Conservation (phyloP, 2,888 invertebrate genomes). For the Pristionchus fissidentatus region DNA sequence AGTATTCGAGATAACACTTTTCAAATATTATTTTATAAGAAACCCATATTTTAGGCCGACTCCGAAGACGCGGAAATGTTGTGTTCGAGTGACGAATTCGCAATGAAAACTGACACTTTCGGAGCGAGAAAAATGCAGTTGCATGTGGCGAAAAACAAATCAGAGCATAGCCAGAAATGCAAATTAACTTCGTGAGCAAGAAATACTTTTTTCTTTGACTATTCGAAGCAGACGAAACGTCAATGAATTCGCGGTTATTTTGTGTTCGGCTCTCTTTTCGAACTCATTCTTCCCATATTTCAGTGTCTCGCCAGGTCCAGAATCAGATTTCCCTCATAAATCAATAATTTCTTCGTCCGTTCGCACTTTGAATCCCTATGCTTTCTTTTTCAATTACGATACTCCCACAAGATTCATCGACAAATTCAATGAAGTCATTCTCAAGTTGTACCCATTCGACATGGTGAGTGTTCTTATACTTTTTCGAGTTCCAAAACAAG, state of each 20-base stretch:
- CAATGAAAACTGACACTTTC: not conserved
- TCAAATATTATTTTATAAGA: not conserved
- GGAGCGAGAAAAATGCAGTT: conserved; percentile 13
- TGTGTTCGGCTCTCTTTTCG: no score
- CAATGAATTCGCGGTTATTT: not conserved
- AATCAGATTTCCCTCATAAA: conserved; percentile 4
- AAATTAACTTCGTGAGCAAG: not conserved
- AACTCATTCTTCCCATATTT: no score
- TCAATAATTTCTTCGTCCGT: not conserved
- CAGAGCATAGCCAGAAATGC: not conserved
- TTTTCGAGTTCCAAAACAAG: not conserved
- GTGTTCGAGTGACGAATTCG: not conserved
- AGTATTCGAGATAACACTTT: no score
- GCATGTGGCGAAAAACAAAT: not conserved
- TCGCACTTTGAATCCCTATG: not conserved
- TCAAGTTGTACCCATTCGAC: not conserved
- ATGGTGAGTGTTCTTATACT: not conserved
- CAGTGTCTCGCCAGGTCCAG: not conserved
- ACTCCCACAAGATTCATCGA: not conserved
- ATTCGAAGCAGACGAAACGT: no score
- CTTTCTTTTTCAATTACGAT: not conserved
- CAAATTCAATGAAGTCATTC: conserved; percentile 3
- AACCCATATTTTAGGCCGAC: no score
- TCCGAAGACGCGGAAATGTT: not conserved
- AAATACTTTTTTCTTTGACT: no score